Conservation (phyloP, 2,113 vertebrate genomes). For the Spilogale gracilis region DNA sequence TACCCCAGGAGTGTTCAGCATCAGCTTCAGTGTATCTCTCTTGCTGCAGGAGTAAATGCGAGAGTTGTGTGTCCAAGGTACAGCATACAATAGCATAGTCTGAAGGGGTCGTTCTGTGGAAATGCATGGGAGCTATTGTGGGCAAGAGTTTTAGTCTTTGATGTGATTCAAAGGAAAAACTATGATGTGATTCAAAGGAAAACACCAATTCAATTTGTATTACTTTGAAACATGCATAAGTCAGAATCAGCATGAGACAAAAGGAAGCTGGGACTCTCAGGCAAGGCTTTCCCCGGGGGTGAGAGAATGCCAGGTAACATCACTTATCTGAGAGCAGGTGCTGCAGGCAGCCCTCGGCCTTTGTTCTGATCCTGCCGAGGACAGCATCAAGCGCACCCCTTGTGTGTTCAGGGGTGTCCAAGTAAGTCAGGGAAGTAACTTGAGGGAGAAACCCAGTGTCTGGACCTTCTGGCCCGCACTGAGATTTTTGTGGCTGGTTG, state of each 20-base stretch:
- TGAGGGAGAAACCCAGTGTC: fast-evolving
- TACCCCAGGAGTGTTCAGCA: not conserved
- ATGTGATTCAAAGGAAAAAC: not conserved
- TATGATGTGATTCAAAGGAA: not conserved
- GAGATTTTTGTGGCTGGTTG: not conserved
- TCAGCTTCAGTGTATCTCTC: not conserved
- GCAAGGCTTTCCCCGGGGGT: fast-evolving
- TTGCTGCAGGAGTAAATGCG: not conserved
- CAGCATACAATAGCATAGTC: not conserved
- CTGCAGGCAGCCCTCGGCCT: fast-evolving
- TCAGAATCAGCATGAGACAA: not conserved
- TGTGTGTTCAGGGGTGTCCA: fast-evolving
- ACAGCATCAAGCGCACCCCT: fast-evolving
- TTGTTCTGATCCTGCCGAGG: not conserved
- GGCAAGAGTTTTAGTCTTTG: not conserved
- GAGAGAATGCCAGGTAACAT: not conserved
- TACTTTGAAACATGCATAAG: not conserved
- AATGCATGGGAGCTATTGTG: not conserved
- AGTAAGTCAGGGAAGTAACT: too few species aligned
- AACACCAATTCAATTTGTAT: not conserved
- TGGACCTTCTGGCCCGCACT: not conserved
- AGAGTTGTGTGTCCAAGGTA: not conserved
- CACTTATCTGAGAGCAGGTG: fast-evolving
- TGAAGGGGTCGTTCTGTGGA: not conserved
- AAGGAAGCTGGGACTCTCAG: not conserved